Evolutionary conservation across 2,888 invertebrate genomes (phyloP).

Genomic region (Deilephila porcellus): DNA sequence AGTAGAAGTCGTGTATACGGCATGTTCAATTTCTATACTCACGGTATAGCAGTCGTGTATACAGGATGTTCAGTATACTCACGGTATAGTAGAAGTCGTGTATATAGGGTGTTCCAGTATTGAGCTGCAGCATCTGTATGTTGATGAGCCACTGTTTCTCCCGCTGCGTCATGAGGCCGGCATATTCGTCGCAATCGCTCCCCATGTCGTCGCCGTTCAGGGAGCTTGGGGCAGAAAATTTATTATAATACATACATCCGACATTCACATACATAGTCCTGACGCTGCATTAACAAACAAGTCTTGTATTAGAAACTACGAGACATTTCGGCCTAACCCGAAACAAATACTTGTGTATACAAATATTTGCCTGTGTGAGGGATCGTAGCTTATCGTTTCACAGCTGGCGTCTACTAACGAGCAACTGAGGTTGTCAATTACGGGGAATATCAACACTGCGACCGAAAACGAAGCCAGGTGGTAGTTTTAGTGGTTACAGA

Average conservation of each 20-base stretch:
- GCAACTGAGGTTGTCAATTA: too few species aligned
- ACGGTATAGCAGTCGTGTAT: not conserved
- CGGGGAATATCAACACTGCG: too few species aligned
- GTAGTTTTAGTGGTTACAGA: too few species aligned
- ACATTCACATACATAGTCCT: too few species aligned
- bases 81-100: slow-evolving; percentile 99
- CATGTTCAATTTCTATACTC: slow-evolving; percentile 85
- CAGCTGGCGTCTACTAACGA: too few species aligned
- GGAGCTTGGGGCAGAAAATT: slow-evolving; percentile 49
- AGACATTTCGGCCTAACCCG: too few species aligned
- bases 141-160: slow-evolving; percentile 99
- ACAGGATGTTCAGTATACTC: slow-evolving; percentile 50
- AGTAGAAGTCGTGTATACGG: slow-evolving; percentile 88
- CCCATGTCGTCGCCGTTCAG: slow-evolving; percentile 67
- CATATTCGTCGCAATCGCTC: slow-evolving; percentile 88
- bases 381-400: too few species aligned
- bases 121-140: slow-evolving; percentile 96
- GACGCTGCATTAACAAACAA: too few species aligned
- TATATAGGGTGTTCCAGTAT: slow-evolving; percentile 97
- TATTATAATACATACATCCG: not conserved
- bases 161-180: slow-evolving; percentile 95
- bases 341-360: too few species aligned
- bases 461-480: too few species aligned
- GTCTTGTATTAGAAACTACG: too few species aligned
- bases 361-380: too few species aligned